Conservation (phyloP, 2,113 vertebrate genomes). For the Ranitomeya imitator region DNA sequence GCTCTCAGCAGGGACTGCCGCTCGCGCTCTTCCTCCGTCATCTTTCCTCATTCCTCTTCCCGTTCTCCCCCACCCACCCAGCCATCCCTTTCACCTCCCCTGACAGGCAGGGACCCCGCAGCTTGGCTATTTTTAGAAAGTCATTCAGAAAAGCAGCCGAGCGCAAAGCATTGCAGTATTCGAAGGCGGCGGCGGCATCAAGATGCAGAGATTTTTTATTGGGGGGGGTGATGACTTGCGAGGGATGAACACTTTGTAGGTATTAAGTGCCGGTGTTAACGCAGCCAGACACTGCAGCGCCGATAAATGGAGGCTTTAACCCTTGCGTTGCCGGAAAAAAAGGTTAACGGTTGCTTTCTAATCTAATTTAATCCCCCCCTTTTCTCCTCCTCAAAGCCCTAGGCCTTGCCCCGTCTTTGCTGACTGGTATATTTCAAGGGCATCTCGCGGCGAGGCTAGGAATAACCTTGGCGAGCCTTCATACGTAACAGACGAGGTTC, state of each 20-base stretch:
- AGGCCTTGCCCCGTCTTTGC: background rate
- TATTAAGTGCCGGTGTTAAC: slow-evolving; percentile 13
- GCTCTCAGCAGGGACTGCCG: slow-evolving; percentile 65
- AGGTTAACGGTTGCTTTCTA: background rate
- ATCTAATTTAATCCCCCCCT: background rate
- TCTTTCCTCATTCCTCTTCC: slow-evolving; percentile 29
- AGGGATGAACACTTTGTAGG: slow-evolving; percentile 27
- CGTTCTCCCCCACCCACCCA: background rate
- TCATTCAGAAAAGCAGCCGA: slow-evolving; percentile 70
- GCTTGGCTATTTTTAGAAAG: slow-evolving; percentile 70
- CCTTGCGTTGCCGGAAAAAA: background rate
- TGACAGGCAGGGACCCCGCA: slow-evolving; percentile 63
- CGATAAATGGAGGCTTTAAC: slow-evolving; percentile 14
- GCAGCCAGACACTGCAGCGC: background rate
- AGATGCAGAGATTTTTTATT: background rate
- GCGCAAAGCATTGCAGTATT: slow-evolving; percentile 61
- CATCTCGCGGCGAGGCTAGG: background rate
- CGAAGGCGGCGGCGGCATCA: background rate
- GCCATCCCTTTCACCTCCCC: slow-evolving; percentile 62
- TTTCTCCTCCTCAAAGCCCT: background rate
- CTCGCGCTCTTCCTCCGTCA: slow-evolving; percentile 64
- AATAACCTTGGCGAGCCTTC: background rate
- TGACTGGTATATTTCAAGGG: slow-evolving; percentile 17
- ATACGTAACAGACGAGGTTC: background rate
- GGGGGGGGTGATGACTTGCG: background rate